These are phyloP conservation scores for Phataginus tricuspis DNA, from an alignment of 2,797 vertebrate species.

Conservation along the genomic window DNA sequence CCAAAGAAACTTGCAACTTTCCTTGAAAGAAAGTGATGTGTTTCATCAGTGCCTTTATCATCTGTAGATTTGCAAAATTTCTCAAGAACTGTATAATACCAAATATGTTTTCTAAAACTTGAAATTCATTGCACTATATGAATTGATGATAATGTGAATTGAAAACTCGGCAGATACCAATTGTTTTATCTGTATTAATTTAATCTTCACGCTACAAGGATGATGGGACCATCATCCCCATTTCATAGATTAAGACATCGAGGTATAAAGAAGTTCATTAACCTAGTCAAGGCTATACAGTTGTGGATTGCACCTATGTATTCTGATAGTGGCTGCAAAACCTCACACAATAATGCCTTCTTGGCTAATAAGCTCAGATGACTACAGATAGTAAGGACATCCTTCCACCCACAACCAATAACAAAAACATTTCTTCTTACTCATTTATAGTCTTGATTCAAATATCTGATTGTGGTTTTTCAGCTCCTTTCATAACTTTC, in stretches of 20 bases:
- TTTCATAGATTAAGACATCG: not conserved
- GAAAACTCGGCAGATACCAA: not conserved
- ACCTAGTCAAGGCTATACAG: not conserved
- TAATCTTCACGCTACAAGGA: not conserved
- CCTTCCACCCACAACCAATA: not conserved
- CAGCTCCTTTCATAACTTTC: conserved; percentile 25
- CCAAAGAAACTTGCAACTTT: not conserved
- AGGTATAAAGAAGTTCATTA: not conserved
- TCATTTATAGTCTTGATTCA: not conserved
- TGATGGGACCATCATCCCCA: not conserved
- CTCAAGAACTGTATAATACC: not conserved
- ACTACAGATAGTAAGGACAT: not conserved
- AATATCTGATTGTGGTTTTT: conserved; percentile 46
- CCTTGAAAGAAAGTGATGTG: conserved; percentile 3
- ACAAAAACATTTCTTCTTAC: not conserved
- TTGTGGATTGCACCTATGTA: not conserved
- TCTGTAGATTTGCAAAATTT: not conserved
- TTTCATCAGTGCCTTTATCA: not conserved
- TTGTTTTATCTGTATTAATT: conserved; percentile 21
- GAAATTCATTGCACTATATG: not conserved
- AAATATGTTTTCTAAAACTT: not conserved
- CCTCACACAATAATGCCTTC: not conserved
- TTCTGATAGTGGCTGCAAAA: conserved; percentile 8
- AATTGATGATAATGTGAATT: not conserved
- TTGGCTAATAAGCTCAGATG: conserved; percentile 10